Conservation (phyloP, 2,888 invertebrate genomes). For the Gymnocheta viridis region DNA sequence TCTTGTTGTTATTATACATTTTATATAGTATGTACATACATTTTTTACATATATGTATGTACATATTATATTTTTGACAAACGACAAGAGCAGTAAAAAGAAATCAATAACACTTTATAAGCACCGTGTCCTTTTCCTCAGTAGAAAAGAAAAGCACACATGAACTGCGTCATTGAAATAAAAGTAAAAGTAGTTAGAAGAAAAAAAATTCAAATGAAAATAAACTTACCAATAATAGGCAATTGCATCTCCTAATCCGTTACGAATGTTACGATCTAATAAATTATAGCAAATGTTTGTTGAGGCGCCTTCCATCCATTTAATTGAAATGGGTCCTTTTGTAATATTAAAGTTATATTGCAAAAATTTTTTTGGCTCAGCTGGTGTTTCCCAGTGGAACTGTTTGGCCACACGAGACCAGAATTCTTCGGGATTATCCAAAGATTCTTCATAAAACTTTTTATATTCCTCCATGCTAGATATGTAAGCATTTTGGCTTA, state of each 20-base stretch:
- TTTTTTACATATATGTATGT: not conserved
- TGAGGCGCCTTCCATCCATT: constrained; percentile 97
- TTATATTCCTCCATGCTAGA: constrained; percentile 89
- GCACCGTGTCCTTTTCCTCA: constrained; percentile 58
- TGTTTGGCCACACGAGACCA: constrained; percentile 97
- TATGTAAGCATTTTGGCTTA: constrained; percentile 85
- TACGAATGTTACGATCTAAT: constrained; percentile 94
- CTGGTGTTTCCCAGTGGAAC: constrained; percentile 94
- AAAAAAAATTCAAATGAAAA: not conserved
- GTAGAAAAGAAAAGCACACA: not conserved
- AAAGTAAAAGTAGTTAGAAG: not conserved
- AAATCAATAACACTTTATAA: constrained; percentile 47
- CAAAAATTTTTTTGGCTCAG: constrained; percentile 89
- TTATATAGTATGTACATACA: not conserved
- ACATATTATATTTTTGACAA: constrained; percentile 1
- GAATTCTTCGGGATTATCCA: constrained; percentile 94
- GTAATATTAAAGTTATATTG: constrained; percentile 95
- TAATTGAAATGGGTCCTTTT: constrained; percentile 94
- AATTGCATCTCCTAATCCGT: constrained; percentile 93
- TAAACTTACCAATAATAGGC: constrained; percentile 96
- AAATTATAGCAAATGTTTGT: constrained; percentile 98
- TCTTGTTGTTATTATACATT: not conserved
- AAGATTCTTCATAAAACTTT: constrained; percentile 91
- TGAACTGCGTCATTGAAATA: constrained; percentile 54
- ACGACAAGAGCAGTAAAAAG: constrained; percentile 39